phyloP scores from a whole-genome alignment of 2,797 vertebrate species.

The Antennarius maculatus region DNA sequence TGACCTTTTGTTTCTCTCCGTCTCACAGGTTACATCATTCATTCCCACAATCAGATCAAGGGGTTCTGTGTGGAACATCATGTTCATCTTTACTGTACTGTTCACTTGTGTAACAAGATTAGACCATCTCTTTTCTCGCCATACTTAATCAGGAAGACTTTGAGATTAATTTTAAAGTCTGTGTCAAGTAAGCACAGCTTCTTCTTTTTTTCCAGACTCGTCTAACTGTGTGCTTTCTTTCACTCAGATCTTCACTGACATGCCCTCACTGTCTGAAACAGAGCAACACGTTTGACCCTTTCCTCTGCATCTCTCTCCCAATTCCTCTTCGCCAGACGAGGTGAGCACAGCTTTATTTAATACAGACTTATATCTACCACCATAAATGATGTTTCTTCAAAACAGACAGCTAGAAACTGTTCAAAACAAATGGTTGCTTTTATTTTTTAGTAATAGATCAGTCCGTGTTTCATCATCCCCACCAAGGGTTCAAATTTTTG shows the following conservation, averaged over 20 bases:
- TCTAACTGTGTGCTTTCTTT: constrained; percentile 17
- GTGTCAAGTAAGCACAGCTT: constrained; percentile 12
- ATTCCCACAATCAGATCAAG: constrained; percentile 56
- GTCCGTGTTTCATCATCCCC: too few species aligned
- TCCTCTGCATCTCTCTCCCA: constrained; percentile 94
- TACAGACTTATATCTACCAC: background rate
- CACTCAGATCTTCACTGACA: constrained; percentile 91
- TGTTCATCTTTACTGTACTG: constrained; percentile 20
- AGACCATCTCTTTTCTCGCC: constrained; percentile 28
- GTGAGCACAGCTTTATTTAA: constrained; percentile 70
- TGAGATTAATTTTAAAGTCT: constrained; percentile 23
- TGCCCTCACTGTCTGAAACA: constrained; percentile 97
- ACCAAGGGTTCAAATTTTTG: too few species aligned
- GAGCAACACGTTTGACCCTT: constrained; percentile 98
- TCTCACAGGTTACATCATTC: constrained; percentile 59
- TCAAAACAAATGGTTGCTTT: background rate
- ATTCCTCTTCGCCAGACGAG: constrained; percentile 95
- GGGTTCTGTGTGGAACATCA: constrained; percentile 11
- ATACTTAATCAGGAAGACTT: constrained; percentile 28
- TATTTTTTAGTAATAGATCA: background rate
- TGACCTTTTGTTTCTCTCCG: constrained; percentile 20
- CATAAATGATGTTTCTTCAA: background rate
- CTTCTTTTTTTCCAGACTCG: constrained; percentile 8
- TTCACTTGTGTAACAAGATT: constrained; percentile 44
- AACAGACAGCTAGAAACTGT: background rate